Conservation (phyloP, 2,888 invertebrate genomes). For the Agrotis ipsilon region DNA sequence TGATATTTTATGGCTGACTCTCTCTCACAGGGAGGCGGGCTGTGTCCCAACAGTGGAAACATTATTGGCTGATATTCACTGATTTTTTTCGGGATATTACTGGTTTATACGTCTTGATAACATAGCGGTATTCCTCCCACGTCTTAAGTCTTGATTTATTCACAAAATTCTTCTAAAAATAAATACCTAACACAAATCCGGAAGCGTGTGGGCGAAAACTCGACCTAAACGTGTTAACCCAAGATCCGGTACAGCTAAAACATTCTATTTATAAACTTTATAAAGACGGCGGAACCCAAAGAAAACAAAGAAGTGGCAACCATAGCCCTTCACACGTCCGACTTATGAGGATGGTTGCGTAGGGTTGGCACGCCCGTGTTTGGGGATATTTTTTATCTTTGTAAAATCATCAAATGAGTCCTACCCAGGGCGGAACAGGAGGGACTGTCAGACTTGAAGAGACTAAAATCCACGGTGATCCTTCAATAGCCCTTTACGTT, state of each 20-base stretch:
- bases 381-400: too few species aligned
- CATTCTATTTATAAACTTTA: conserved; percentile 68
- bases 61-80: too few species aligned
- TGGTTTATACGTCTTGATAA: neutral
- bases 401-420: too few species aligned
- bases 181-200: neutral
- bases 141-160: neutral
- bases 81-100: too few species aligned
- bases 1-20: too few species aligned
- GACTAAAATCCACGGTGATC: too few species aligned
- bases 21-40: too few species aligned
- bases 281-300: conserved; percentile 65
- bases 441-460: too few species aligned
- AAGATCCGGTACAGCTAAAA: conserved; percentile 48
- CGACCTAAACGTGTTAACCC: conserved; percentile 33
- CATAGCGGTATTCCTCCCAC: neutral
- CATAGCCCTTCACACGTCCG: conserved; percentile 72
- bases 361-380: conserved; percentile 62
- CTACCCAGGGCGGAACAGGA: too few species aligned
- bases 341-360: conserved; percentile 49
- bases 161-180: conserved; percentile 6
- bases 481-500: too few species aligned
- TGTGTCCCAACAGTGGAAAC: too few species aligned
- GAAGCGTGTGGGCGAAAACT: conserved; percentile 2
- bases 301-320: conserved; percentile 73